These are phyloP conservation scores for Rhamphomyia laevipes DNA, from an alignment of 2,888 invertebrate species.

Conservation along the genomic window DNA sequence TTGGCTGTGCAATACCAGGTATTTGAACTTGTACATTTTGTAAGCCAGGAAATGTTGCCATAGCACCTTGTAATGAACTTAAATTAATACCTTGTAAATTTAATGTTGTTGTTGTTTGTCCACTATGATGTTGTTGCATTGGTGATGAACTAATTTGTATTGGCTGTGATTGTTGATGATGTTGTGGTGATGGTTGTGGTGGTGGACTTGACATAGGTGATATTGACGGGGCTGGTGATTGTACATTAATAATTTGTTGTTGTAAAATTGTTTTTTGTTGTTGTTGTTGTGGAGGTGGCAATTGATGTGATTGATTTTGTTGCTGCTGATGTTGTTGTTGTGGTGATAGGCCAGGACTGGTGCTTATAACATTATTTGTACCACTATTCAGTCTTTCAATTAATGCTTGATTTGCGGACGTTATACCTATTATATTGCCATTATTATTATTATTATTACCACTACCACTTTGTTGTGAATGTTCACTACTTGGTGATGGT, in stretches of 20 bases:
- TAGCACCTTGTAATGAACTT: slow-evolving; percentile 50
- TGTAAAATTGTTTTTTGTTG: slow-evolving; percentile 31
- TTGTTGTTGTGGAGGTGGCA: slow-evolving; percentile 17
- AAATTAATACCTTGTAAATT: slow-evolving; percentile 61
- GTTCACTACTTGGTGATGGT: slow-evolving; percentile 33
- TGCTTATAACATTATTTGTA: slow-evolving; percentile 17
- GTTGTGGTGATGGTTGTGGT: slow-evolving; percentile 32
- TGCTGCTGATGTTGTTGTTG: slow-evolving; percentile 23
- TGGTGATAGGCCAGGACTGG: slow-evolving; percentile 26
- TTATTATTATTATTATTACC: slow-evolving; percentile 4
- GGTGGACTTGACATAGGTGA: slow-evolving; percentile 50
- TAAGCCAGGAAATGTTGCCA: slow-evolving; percentile 47
- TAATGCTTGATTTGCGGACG: slow-evolving; percentile 28
- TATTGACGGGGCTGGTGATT: slow-evolving; percentile 37
- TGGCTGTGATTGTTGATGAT: slow-evolving; percentile 16
- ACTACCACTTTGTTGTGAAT: slow-evolving; percentile 17
- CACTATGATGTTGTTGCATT: slow-evolving; percentile 29
- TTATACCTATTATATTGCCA: slow-evolving; percentile 4
- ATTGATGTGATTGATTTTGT: slow-evolving; percentile 13
- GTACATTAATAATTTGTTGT: slow-evolving; percentile 21
- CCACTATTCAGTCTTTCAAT: slow-evolving; percentile 34
- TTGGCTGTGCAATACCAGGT: slow-evolving; percentile 74
- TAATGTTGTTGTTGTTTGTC: slow-evolving; percentile 34
- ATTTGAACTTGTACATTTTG: slow-evolving; percentile 75
- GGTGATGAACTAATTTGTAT: slow-evolving; percentile 34